Conservation (phyloP, 2,888 invertebrate genomes). For the Calameuta filiformis region DNA sequence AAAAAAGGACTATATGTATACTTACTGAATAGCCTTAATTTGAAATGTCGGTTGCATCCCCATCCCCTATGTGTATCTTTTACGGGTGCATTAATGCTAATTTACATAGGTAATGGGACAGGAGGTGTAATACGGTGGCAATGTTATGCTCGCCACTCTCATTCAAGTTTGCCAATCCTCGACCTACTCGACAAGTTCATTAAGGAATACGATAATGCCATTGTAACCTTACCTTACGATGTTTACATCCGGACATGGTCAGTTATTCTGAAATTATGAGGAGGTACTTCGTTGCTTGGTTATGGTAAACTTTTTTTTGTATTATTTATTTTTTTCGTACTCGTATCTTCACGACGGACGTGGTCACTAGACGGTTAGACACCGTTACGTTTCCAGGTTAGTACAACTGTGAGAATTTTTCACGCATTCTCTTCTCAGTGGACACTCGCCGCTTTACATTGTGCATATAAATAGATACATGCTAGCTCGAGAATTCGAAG, state of each 20-base stretch:
- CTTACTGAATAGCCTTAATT: slow-evolving; percentile 35
- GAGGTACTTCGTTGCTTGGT: not conserved
- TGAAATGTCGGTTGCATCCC: slow-evolving; percentile 36
- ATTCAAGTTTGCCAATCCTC: not conserved
- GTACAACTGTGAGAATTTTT: not conserved
- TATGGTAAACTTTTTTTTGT: not conserved
- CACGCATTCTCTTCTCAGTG: not conserved
- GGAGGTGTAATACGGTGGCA: not conserved
- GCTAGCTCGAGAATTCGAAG: not conserved
- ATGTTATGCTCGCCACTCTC: not conserved
- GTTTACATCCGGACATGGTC: slow-evolving; percentile 1
- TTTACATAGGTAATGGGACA: slow-evolving; percentile 45
- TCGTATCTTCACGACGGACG: not conserved
- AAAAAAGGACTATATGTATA: not conserved
- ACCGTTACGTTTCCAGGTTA: not conserved
- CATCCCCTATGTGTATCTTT: slow-evolving; percentile 15
- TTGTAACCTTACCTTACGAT: slow-evolving; percentile 32
- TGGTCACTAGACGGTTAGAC: not conserved
- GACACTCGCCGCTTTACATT: not conserved
- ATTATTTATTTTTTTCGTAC: not conserved
- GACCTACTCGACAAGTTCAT: slow-evolving; percentile 53
- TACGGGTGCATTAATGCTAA: slow-evolving; percentile 27
- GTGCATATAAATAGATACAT: not conserved
- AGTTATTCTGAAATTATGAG: not conserved
- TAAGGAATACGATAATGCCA: slow-evolving; percentile 40